Percentiles rank a stretch among this genome's conserved stretches.
phyloP scores from a whole-genome alignment of 2,888 invertebrate species.

The Drosophila subsilvestris region DNA sequence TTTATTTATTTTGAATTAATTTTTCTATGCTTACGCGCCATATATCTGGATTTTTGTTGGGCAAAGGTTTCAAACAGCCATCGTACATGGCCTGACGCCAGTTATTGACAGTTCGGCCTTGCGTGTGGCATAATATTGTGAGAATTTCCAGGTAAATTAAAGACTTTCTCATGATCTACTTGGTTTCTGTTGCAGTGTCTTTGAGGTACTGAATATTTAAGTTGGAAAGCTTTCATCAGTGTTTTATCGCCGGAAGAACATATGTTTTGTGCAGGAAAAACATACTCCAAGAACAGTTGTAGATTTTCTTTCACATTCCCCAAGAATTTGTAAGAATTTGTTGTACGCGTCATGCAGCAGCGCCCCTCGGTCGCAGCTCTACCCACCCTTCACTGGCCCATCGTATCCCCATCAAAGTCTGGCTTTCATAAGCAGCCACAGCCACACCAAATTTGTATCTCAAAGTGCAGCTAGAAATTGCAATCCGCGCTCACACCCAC shows the following conservation, averaged over 20 bases:
- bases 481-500: constrained; percentile 28
- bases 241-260: background rate
- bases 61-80: background rate
- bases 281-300: background rate
- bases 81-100: background rate
- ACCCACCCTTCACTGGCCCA: background rate
- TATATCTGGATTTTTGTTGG: background rate
- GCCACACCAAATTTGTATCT: constrained; percentile 7
- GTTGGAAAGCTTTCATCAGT: background rate
- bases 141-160: background rate
- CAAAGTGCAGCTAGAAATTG: constrained; percentile 17
- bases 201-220: background rate
- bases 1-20: background rate
- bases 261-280: background rate
- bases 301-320: no score
- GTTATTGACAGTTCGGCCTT: background rate
- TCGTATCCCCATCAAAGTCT: constrained; percentile 11
- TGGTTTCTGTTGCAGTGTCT: background rate
- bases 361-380: no score
- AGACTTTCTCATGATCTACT: background rate
- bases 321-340: background rate
- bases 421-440: constrained; percentile 30
- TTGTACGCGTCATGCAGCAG: no score
- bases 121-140: background rate
- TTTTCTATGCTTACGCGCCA: background rate